Percentiles rank a stretch among this genome's conserved stretches.
Evolutionary conservation across 2,888 invertebrate species (phyloP).

Genomic region (Agelastica alni): DNA sequence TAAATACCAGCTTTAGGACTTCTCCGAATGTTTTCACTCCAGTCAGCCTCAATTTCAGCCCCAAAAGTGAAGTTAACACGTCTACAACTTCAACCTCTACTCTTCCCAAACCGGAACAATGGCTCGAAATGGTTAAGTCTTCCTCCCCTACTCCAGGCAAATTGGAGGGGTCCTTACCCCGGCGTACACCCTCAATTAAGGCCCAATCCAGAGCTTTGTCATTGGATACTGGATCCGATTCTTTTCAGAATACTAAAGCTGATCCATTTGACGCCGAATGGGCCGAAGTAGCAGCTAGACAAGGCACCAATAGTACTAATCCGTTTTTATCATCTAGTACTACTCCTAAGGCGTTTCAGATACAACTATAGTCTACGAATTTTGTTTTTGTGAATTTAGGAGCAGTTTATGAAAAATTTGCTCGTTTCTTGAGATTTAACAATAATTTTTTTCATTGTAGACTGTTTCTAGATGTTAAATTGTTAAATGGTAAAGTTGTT

Average conservation of each 20-base stretch:
- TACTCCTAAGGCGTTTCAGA: conserved; percentile 63
- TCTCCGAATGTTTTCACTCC: conserved; percentile 43
- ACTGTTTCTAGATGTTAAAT: conserved; percentile 1
- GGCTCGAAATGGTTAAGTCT: conserved; percentile 74
- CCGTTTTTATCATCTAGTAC: conserved; percentile 63
- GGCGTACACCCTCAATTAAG: conserved; percentile 61
- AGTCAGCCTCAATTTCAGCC: conserved; percentile 45
- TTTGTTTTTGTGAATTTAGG: neutral
- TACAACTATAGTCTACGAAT: conserved; percentile 59
- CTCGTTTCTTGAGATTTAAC: neutral
- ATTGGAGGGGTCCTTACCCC: conserved; percentile 56
- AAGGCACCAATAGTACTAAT: conserved; percentile 63
- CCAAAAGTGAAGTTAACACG: conserved; percentile 31
- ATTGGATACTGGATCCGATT: conserved; percentile 57
- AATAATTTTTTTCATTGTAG: neutral
- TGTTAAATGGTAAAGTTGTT: conserved; percentile 16
- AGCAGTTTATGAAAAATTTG: neutral
- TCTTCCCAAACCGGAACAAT: conserved; percentile 81
- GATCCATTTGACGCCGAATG: conserved; percentile 88
- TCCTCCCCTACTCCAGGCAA: conserved; percentile 53
- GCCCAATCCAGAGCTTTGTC: conserved; percentile 62
- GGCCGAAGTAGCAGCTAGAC: conserved; percentile 68
- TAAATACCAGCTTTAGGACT: conserved; percentile 18
- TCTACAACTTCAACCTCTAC: conserved; percentile 39
- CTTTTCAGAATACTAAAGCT: conserved; percentile 45